Evolutionary conservation across 1,140 invertebrate species (phyloP).

Genomic region (Ceratitis capitata): DNA sequence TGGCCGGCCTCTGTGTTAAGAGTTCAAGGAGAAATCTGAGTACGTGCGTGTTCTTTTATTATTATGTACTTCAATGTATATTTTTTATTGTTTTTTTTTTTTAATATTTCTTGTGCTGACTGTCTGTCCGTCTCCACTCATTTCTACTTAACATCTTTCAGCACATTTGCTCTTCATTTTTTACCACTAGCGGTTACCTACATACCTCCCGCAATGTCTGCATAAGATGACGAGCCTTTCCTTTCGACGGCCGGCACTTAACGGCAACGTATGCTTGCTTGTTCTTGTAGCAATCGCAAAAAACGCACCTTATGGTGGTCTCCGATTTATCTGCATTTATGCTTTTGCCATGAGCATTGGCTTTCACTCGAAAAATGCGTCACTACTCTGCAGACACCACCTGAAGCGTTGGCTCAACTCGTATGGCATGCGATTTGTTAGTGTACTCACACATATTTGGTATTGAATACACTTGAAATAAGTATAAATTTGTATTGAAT

Average conservation of each 20-base stretch:
- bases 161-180: neutral
- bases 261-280: neutral
- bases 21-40: constrained; percentile 40
- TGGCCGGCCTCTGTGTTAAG: constrained; percentile 17
- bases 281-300: no score
- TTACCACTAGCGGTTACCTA: neutral
- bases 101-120: neutral
- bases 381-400: neutral
- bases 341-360: neutral
- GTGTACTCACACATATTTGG: no score
- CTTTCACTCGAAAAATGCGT: constrained; percentile 25
- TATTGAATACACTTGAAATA: no score
- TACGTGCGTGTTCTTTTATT: constrained; percentile 22
- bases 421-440: neutral
- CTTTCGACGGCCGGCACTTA: neutral
- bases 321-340: neutral
- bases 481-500: no score
- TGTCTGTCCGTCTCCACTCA: neutral
- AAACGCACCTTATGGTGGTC: neutral
- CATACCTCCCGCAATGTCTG: constrained; percentile 6
- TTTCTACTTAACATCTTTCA: neutral
- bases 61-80: no score
- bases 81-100: neutral
- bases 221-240: neutral
- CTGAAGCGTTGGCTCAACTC: neutral